Conservation (phyloP, 1,140 invertebrate species). For the Archegozetes longisetosus region DNA sequence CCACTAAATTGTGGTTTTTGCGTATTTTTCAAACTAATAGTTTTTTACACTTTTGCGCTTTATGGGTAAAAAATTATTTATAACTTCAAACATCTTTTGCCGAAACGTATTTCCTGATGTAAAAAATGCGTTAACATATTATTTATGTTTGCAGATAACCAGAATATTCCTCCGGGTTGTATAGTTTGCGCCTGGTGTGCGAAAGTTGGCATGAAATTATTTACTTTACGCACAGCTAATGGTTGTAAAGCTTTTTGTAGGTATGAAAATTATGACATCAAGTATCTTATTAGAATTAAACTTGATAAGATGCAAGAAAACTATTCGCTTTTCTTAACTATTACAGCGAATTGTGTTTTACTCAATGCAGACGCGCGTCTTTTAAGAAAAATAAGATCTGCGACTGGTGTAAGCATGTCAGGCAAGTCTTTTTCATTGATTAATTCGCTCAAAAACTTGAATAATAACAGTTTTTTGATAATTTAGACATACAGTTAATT, state of each 20-base stretch:
- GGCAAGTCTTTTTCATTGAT: constrained; percentile 27
- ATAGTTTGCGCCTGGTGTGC: constrained; percentile 38
- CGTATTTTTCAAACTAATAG: no score
- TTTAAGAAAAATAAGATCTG: constrained; percentile 60
- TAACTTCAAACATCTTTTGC: no score
- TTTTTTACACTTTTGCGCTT: no score
- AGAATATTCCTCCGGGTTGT: constrained; percentile 18
- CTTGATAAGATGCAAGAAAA: no score
- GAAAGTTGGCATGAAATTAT: constrained; percentile 31
- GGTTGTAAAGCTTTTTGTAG: constrained; percentile 50
- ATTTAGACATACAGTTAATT: constrained; percentile 58
- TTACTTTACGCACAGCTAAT: constrained; percentile 27
- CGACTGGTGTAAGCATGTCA: constrained; percentile 76
- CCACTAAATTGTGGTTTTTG: no score
- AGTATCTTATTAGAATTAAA: no score
- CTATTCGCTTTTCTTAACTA: background rate
- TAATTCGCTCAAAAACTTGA: background rate
- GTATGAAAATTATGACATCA: no score
- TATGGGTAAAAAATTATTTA: no score
- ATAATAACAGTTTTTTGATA: background rate
- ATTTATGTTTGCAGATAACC: background rate
- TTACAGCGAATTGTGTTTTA: constrained; percentile 60
- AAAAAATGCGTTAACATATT: no score
- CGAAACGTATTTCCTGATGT: no score
- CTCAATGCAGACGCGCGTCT: constrained; percentile 59